Percentiles rank a stretch among this genome's conserved stretches.
These are phyloP conservation scores for Tiliqua scincoides DNA, from an alignment of 2,113 vertebrate species.

Conservation along the genomic window DNA sequence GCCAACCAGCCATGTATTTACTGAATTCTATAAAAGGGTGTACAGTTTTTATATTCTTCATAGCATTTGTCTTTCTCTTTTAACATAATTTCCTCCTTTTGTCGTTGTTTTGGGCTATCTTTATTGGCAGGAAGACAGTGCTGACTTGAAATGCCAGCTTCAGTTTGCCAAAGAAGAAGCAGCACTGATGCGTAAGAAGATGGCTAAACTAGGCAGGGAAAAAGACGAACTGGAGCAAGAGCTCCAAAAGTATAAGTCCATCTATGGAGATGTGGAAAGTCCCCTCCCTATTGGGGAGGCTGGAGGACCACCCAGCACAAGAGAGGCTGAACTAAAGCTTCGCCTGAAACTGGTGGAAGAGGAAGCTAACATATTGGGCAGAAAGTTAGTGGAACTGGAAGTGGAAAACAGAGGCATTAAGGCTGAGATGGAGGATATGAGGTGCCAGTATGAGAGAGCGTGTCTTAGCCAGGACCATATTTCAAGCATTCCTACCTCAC, in stretches of 20 bases:
- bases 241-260: slow-evolving; percentile 93
- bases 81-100: slow-evolving; percentile 19
- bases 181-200: slow-evolving; percentile 94
- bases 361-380: slow-evolving; percentile 95
- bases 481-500: slow-evolving; percentile 91
- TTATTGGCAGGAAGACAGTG: slow-evolving; percentile 90
- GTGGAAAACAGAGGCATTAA: slow-evolving; percentile 97
- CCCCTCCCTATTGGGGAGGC: slow-evolving; percentile 86
- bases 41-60: neutral
- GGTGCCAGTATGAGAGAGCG: slow-evolving; percentile 90
- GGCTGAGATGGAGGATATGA: slow-evolving; percentile 94
- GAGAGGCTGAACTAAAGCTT: slow-evolving; percentile 94
- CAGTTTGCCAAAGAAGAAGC: slow-evolving; percentile 98
- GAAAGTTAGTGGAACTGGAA: slow-evolving; percentile 97
- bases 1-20: neutral
- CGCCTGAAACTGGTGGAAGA: slow-evolving; percentile 96
- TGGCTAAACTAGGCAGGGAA: slow-evolving; percentile 93
- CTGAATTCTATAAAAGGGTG: neutral
- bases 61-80: neutral
- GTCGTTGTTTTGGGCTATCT: slow-evolving; percentile 37
- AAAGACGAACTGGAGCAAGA: slow-evolving; percentile 96
- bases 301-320: slow-evolving; percentile 91
- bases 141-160: slow-evolving; percentile 95
- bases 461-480: slow-evolving; percentile 87
- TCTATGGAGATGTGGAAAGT: slow-evolving; percentile 95